These are phyloP conservation scores for Leptodactylus fuscus DNA, from an alignment of 2,113 vertebrate species.

Conservation along the genomic window DNA sequence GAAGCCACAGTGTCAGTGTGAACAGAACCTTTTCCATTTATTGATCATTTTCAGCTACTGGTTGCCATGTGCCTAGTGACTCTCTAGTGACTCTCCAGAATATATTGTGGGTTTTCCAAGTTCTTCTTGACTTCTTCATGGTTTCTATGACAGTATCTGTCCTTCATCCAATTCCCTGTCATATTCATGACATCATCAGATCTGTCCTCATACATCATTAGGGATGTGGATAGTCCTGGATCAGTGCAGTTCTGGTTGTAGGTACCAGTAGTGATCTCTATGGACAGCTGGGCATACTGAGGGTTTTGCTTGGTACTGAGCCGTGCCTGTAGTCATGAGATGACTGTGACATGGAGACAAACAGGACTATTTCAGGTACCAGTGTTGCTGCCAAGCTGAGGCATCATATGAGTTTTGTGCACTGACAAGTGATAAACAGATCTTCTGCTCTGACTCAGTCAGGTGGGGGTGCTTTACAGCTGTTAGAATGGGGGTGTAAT, in stretches of 20 bases:
- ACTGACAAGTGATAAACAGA: neutral
- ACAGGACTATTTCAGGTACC: neutral
- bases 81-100: too few relatives aligned
- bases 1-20: too few relatives aligned
- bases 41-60: too few relatives aligned
- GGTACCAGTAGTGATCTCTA: neutral
- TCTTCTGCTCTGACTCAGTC: neutral
- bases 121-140: neutral
- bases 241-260: too few relatives aligned
- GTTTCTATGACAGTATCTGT: neutral
- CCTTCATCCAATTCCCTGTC: too few relatives aligned
- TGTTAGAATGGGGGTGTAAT: neutral
- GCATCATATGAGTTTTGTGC: neutral
- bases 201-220: too few relatives aligned
- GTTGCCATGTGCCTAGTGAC: too few relatives aligned
- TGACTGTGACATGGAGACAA: neutral
- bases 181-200: too few relatives aligned
- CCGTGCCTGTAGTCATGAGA: neutral
- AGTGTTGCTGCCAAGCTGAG: neutral
- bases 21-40: too few relatives aligned
- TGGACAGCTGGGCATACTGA: neutral
- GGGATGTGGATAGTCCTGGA: neutral
- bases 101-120: too few relatives aligned
- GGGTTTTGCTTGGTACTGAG: neutral
- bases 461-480: constrained; percentile 10